Percentiles rank a stretch among this genome's conserved stretches.
Evolutionary conservation across 1,140 invertebrate genomes (phyloP).

Genomic region (Platorchestia sp.): DNA sequence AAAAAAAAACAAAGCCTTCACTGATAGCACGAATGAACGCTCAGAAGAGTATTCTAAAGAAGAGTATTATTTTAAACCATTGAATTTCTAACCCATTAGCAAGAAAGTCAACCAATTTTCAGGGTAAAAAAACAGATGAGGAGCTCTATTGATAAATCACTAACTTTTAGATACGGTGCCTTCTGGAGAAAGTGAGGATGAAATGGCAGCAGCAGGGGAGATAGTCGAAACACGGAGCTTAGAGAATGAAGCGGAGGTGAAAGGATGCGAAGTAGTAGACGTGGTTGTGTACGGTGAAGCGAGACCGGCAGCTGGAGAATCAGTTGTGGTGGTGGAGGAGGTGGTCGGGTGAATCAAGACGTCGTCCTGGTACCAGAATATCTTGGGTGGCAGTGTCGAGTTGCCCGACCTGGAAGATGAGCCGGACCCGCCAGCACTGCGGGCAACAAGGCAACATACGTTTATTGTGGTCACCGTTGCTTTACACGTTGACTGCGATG

Average conservation of each 20-base stretch:
- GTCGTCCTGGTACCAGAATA: constrained; percentile 52
- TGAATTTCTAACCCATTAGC: background rate
- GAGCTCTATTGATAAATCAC: too few relatives aligned
- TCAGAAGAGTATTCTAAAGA: background rate
- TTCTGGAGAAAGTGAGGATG: background rate
- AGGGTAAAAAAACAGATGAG: too few relatives aligned
- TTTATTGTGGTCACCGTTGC: too few relatives aligned
- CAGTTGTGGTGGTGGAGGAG: constrained; percentile 47
- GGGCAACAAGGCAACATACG: background rate
- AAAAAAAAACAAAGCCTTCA: background rate
- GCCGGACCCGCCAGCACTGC: background rate
- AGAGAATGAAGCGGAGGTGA: background rate
- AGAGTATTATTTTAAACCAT: background rate
- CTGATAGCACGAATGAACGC: background rate
- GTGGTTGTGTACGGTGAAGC: background rate
- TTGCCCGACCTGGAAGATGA: background rate
- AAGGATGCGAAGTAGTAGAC: background rate
- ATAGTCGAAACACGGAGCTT: background rate
- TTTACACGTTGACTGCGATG: too few relatives aligned
- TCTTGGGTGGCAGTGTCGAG: constrained; percentile 32
- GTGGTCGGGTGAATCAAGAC: constrained; percentile 56
- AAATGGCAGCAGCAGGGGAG: background rate
- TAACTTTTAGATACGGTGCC: background rate
- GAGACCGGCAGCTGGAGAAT: background rate
- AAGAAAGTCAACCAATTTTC: too few relatives aligned